A percentile compares a stretch with the other conserved stretches of the same genome.
These are phyloP conservation scores for Pseudocheirus occidentalis DNA, from an alignment of 2,797 vertebrate genomes.

Conservation along the genomic window DNA sequence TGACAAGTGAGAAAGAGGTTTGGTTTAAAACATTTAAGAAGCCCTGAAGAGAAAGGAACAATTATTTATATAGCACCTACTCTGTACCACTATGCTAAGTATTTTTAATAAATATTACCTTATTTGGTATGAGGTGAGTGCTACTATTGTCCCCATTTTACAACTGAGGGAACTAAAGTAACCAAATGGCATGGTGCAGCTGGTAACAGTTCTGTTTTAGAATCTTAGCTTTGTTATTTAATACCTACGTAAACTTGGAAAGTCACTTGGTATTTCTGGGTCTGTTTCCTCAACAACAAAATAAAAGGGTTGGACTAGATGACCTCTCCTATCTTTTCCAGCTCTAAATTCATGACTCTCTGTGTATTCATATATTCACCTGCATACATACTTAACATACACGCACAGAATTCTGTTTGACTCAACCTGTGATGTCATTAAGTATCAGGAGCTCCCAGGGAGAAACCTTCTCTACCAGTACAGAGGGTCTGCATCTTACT, in stretches of 20 bases:
- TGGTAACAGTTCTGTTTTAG: neutral
- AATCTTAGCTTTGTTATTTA: neutral
- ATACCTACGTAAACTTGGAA: neutral
- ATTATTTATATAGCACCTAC: neutral
- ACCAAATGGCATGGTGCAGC: neutral
- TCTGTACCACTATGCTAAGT: neutral
- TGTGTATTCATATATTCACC: constrained; percentile 26
- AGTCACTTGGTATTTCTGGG: neutral
- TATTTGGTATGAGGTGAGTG: neutral
- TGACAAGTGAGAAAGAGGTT: constrained; percentile 20
- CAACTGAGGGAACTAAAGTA: neutral
- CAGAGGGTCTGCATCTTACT: neutral
- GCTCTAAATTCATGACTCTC: neutral
- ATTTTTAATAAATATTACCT: neutral
- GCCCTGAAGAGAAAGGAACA: neutral
- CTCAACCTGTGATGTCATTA: neutral
- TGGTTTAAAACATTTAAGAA: constrained; percentile 33
- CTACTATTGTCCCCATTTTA: neutral
- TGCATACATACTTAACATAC: neutral
- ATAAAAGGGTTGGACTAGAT: neutral
- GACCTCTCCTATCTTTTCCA: neutral
- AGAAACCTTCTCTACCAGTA: neutral
- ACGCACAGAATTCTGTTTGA: constrained; percentile 29
- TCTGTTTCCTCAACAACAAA: neutral
- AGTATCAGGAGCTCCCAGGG: neutral